These are phyloP conservation scores for Proterorhinus semilunaris DNA, from an alignment of 2,113 vertebrate species.

Conservation along the genomic window DNA sequence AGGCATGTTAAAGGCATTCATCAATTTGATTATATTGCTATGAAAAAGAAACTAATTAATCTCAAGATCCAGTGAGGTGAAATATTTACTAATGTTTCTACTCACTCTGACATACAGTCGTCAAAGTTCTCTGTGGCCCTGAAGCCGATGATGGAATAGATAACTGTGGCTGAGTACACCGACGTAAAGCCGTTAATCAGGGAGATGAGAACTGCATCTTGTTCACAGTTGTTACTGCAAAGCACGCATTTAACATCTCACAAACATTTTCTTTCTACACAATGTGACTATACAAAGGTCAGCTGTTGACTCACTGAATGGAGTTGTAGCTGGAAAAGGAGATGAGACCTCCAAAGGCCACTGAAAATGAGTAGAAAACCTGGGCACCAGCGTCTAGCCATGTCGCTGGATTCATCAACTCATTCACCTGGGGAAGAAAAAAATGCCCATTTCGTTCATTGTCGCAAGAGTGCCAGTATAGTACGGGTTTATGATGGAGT, in stretches of 20 bases:
- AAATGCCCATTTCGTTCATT: not conserved
- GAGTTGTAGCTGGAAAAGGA: slow-evolving; percentile 99
- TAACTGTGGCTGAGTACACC: slow-evolving; percentile 88
- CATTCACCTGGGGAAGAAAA: slow-evolving; percentile 74
- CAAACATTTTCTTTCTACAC: not conserved
- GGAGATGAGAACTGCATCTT: slow-evolving; percentile 88
- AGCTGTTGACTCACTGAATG: slow-evolving; percentile 84
- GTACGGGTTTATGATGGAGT: too few species aligned
- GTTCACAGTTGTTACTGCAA: slow-evolving; percentile 92
- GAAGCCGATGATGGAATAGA: slow-evolving; percentile 97
- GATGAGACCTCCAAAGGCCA: slow-evolving; percentile 96
- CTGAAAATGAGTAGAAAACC: slow-evolving; percentile 94
- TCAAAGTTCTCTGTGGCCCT: slow-evolving; percentile 88
- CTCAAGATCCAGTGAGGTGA: not conserved
- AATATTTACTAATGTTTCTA: not conserved
- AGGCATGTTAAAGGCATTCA: slow-evolving; percentile 67
- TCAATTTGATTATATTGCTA: slow-evolving; percentile 72
- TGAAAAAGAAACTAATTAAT: not conserved
- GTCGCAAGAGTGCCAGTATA: not conserved
- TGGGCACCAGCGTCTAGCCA: slow-evolving; percentile 96
- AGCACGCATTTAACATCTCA: slow-evolving; percentile 1
- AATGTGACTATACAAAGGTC: not conserved
- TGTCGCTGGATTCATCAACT: slow-evolving; percentile 85
- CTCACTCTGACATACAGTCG: slow-evolving; percentile 73
- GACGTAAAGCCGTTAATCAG: slow-evolving; percentile 94